Evolutionary conservation across 2,888 invertebrate species (phyloP), one percentile per base, ranked within the genome.

Genomic region (Drosophila vallismaia): DNA sequence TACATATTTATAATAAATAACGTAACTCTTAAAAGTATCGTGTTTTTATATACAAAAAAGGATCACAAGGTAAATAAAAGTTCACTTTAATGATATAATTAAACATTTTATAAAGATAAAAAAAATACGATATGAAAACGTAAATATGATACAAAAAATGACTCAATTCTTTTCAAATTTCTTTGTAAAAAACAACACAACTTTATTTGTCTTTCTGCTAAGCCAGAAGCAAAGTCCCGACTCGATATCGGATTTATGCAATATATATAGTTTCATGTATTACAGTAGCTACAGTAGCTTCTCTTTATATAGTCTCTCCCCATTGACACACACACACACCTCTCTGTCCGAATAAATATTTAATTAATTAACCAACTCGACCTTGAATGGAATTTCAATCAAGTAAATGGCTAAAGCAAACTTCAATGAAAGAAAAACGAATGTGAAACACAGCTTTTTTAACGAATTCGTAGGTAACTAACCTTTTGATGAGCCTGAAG

Each of bases 201-300:
- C 19, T 19, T 19, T 14, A 49, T 26, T 28, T 28, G 4, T 48
- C 48, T 62, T 62, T 48, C 59, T 62, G 62, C 26, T 28, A 19
- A 63, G 28, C 33, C 6, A 5, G 4, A 28, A 28, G 28, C 28
- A 63, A 52, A 38, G 10, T 31, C 42, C 58, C 60, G 29, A 9
- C 55, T 51, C 66, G 62, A 75, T 59, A 68, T 45, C 28, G 42
- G 52, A 69, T 72, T 79, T 79, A 74, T 74, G 79, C 71, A 85
- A 82, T 46, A 19, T 46, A 19, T 19, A 19, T 19, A 52, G 42
- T 44, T 67, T 68, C 59, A 55, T 60, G 60, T 57, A 46, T 45
- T 66, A 71, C 58, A 64, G 60, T 62, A 63, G 45, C 36, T 66
- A 71, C 58, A 64, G 60, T 62, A 63, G 45, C 36, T 44, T 67